Evolutionary conservation across 2,113 vertebrate genomes (phyloP), one percentile per base, ranked within the genome.

Genomic region (Actinemys pallida): DNA sequence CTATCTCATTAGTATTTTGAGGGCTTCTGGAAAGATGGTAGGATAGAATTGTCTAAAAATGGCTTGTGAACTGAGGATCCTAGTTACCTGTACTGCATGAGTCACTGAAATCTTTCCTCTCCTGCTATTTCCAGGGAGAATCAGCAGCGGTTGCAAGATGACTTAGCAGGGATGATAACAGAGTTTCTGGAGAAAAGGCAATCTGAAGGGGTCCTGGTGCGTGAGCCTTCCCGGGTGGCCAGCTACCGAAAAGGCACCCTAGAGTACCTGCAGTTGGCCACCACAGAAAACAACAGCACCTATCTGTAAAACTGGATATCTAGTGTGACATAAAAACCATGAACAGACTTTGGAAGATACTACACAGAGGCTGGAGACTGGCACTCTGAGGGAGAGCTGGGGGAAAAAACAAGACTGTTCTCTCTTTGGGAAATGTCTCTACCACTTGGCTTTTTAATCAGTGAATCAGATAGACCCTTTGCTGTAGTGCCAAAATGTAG

Each of bases 231-330:
- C 2, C 96, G 97, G 2, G 94, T 98, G 12, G 92, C 96, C 81
- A 98, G 98, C 95, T 98, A 97, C 89, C 96, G 96, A 92, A 98
- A 97, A 79, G 98, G 98, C 62, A 96, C 96, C 5, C 98, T 99
- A 1, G 99, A 99, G 90, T 99, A 99, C 94, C 98, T 99, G 93
- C 99, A 99, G 45, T 94, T 99, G 90, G 98, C 98, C 69, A 99
- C 98, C 42, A 97, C 98, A 3, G 98, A 98, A 88, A 98, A 97
- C 49, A 97, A 98, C 57, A 98, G 92, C 82, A 99, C 99, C 1
- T 98, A 98, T 88, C 93, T 99, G 97, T 99, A 98, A 97, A 92
- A 93, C 54, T 56, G 35, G 31, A 87, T 86, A 57, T 59, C 42
- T 87, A 83, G 4, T 31, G 24, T 49, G 75, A 90, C 52, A 90